phyloP scores from a whole-genome alignment of 2,888 invertebrate genomes.

The Linnaemya tessellans region DNA sequence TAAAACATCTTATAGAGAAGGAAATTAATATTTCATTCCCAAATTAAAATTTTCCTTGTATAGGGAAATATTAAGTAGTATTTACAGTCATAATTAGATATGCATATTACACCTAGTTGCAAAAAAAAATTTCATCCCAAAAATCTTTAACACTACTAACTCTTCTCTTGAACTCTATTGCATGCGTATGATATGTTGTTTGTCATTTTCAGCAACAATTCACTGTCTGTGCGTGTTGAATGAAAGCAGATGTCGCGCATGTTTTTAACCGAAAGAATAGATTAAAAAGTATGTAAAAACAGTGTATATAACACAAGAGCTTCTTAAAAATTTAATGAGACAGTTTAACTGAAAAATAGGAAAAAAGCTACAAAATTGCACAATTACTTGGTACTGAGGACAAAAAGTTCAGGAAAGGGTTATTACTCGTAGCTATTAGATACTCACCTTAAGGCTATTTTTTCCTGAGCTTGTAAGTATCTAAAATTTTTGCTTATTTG shows the following conservation, averaged over 20 bases:
- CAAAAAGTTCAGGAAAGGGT: conserved; percentile 13
- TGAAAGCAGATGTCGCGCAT: conserved; percentile 69
- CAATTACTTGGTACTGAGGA: conserved; percentile 28
- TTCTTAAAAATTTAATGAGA: conserved; percentile 54
- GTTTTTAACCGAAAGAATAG: conserved; percentile 17
- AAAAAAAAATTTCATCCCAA: no score
- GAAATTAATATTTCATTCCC: no score
- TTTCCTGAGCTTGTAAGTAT: conserved; percentile 14
- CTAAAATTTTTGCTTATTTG: conserved; percentile 17
- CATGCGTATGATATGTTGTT: no score
- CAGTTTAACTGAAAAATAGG: conserved; percentile 49
- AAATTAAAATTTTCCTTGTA: no score
- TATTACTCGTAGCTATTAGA: conserved; percentile 23
- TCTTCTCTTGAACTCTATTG: no score
- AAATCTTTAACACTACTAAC: no score
- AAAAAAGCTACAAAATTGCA: conserved; percentile 42
- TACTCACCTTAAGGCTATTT: conserved; percentile 41
- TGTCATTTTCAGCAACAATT: conserved; percentile 14
- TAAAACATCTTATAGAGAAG: no score
- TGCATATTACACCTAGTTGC: no score
- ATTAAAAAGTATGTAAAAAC: neutral
- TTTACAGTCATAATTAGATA: no score
- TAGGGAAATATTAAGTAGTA: no score
- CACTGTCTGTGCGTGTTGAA: conserved; percentile 58
- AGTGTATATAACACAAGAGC: conserved; percentile 10